Conservation (phyloP, 2,888 invertebrate species). For the Cryptus viduatorius region DNA sequence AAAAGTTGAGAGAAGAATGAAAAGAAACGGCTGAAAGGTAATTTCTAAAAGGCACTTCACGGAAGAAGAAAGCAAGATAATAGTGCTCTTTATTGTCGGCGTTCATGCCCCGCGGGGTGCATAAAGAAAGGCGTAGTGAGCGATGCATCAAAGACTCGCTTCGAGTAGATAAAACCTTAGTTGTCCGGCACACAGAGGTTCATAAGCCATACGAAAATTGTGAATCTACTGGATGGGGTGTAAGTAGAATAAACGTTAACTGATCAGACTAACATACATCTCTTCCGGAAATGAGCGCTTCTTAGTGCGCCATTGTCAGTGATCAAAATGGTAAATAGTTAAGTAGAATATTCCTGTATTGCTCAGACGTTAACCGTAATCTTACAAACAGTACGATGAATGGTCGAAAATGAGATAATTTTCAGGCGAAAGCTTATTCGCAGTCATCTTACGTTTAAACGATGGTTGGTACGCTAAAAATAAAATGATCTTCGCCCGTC, state of each 20-base stretch:
- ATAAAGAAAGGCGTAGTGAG: neutral
- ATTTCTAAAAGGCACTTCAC: neutral
- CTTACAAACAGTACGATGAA: neutral
- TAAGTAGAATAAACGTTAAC: neutral
- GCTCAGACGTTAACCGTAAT: neutral
- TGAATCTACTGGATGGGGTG: neutral
- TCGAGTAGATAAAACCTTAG: slow-evolving; percentile 10
- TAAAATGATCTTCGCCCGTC: neutral
- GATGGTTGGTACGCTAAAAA: neutral
- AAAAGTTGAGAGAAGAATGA: too few species aligned
- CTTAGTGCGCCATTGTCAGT: neutral
- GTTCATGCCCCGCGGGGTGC: neutral
- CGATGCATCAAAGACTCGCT: neutral
- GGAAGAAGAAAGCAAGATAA: neutral
- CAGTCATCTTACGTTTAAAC: neutral
- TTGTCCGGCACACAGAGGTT: slow-evolving; percentile 2
- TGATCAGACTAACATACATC: neutral
- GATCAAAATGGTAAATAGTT: neutral
- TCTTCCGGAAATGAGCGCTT: neutral
- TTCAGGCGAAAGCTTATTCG: neutral
- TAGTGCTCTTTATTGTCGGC: slow-evolving; percentile 5
- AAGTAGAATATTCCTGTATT: neutral
- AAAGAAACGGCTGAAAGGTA: neutral
- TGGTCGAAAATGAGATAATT: neutral
- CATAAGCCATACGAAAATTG: neutral